Percentiles rank a stretch among this genome's conserved stretches.
Evolutionary conservation across 2,888 invertebrate species (phyloP).

Genomic region (Notodonta ziczac): DNA sequence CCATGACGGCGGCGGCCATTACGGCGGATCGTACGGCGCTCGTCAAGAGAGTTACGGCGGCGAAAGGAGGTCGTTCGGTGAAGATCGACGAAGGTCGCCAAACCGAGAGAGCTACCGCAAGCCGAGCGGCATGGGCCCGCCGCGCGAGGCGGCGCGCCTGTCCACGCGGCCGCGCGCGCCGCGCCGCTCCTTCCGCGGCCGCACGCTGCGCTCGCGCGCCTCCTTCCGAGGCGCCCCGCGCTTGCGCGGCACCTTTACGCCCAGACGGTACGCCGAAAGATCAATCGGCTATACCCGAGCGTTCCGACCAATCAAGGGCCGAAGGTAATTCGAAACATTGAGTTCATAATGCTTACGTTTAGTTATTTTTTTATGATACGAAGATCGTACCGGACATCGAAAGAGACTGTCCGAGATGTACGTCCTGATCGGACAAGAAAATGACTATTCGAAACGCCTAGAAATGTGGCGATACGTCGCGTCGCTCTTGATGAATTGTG

Average conservation of each 20-base stretch:
- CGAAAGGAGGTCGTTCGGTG: slow-evolving; percentile 78
- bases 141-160: slow-evolving; percentile 67
- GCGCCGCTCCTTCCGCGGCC: slow-evolving; percentile 82
- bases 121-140: slow-evolving; percentile 78
- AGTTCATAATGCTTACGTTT: slow-evolving; percentile 50
- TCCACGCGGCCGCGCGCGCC: slow-evolving; percentile 80
- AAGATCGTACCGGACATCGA: slow-evolving; percentile 23
- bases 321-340: slow-evolving; percentile 76
- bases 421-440: slow-evolving; percentile 10
- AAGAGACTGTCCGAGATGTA: slow-evolving; percentile 17
- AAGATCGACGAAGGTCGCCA: slow-evolving; percentile 84
- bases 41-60: slow-evolving; percentile 84
- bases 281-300: slow-evolving; percentile 73
- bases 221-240: slow-evolving; percentile 83
- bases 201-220: slow-evolving; percentile 82
- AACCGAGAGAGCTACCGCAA: slow-evolving; percentile 79
- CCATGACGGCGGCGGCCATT: slow-evolving; percentile 84
- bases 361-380: slow-evolving; percentile 38
- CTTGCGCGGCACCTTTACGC: slow-evolving; percentile 75
- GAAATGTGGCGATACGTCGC: neutral
- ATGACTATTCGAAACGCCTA: neutral
- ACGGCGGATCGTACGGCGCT: slow-evolving; percentile 81
- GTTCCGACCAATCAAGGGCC: slow-evolving; percentile 76
- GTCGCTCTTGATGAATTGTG: neutral
- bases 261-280: slow-evolving; percentile 71